Base-by-base conservation (phyloP, 1,140 invertebrate genomes). In the Littorina saxatilis region DNA sequence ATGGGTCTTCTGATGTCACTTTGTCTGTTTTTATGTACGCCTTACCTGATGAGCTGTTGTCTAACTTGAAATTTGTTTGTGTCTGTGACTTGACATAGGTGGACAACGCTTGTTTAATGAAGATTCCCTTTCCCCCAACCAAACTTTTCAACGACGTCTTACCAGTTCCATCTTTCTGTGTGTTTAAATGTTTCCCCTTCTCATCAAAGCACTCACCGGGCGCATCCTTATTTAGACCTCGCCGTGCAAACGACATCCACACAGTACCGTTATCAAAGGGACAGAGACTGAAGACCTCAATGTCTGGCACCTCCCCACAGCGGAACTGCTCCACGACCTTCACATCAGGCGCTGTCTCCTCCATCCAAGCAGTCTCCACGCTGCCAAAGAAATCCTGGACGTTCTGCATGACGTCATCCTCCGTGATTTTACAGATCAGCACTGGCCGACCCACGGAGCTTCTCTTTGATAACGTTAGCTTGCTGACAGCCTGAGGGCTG, bases 61-160 rank as follows among this genome's bases (percentile, higher is more conserved):
- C 27, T 32, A 63, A 32, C 17, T 32, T 29, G 61, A 63, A 63
- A 35, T 63, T 27, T 4, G 11, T 35, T 35, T 29, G 27, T 5
- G 5, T 63, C 27, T 63, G 61, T 7, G 61, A 63, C 61, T 63
- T 63, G 61, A 32, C 35, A 32, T 63, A 63, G 27, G 61, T 63
- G 27, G 9, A 32, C 27, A 32, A 2, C n/a, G n/a, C n/a, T n/a
- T n/a, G n/a, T n/a, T n/a, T n/a, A n/a, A n/a, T n/a, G n/a, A n/a
- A n/a, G n/a, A n/a, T n/a, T n/a, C n/a, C n/a, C n/a, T 32, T 7
- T 27, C 27, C 13, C 27, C 35, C 4, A 0, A 5, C 0, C n/a
- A n/a, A n/a, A n/a, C n/a, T n/a, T n/a, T n/a, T n/a, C n/a, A n/a
- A n/a, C n/a, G n/a, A n/a, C n/a, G n/a, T n/a, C n/a, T n/a, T n/a